Percentiles rank a stretch among this genome's conserved stretches.
phyloP scores from a whole-genome alignment of 2,888 invertebrate species.

The Agonopterix subpropinquella region DNA sequence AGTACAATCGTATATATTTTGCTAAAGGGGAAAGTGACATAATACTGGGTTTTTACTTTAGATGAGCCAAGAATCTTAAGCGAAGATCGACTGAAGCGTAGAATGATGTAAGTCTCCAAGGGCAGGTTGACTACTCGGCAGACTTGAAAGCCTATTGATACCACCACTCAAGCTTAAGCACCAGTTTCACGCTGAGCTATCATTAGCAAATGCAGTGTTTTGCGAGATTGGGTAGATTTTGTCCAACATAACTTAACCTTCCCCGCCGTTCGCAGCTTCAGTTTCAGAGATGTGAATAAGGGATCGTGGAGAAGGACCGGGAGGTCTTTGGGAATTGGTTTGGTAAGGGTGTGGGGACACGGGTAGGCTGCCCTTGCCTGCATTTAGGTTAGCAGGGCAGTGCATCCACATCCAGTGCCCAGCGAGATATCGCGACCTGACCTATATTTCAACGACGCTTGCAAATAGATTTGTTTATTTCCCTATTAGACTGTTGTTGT shows the following conservation, averaged over 20 bases:
- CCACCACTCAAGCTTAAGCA: slow-evolving; percentile 1
- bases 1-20: too few species aligned
- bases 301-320: slow-evolving; percentile 10
- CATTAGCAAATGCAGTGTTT: not conserved
- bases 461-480: slow-evolving; percentile 36
- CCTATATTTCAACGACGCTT: slow-evolving; percentile 45
- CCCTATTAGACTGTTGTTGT: slow-evolving; percentile 3
- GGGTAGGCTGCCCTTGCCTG: slow-evolving; percentile 41
- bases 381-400: slow-evolving; percentile 58
- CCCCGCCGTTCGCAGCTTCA: not conserved
- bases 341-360: slow-evolving; percentile 10
- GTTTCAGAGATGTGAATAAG: not conserved
- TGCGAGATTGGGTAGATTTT: not conserved
- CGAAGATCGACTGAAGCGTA: too few species aligned
- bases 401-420: slow-evolving; percentile 52
- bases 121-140: too few species aligned
- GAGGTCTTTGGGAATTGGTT: slow-evolving; percentile 18
- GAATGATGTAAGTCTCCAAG: too few species aligned
- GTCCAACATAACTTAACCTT: not conserved
- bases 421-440: slow-evolving; percentile 43
- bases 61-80: too few species aligned
- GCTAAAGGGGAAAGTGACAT: too few species aligned
- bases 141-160: slow-evolving; percentile 1
- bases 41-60: too few species aligned
- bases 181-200: not conserved